phyloP scores from a whole-genome alignment of 2,113 vertebrate genomes.

The Eulemur macaco region DNA sequence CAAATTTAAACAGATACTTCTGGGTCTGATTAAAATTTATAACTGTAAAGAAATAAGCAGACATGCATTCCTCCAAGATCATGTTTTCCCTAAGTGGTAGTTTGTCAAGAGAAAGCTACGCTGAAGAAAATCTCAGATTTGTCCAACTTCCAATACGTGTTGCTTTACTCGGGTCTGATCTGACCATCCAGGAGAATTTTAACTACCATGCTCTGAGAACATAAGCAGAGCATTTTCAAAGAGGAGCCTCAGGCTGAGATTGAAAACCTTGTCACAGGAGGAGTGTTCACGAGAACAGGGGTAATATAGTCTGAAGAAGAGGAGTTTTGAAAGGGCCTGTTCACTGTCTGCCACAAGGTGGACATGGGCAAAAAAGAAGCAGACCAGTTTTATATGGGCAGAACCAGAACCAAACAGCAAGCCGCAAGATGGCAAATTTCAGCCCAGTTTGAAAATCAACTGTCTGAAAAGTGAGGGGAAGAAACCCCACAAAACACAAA shows the following conservation, averaged over 20 bases:
- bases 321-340: not conserved
- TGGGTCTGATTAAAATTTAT: not conserved
- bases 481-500: not conserved
- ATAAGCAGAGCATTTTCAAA: not conserved
- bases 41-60: not conserved
- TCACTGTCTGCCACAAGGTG: not conserved
- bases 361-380: not conserved
- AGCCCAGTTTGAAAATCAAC: not conserved
- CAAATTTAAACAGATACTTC: not conserved
- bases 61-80: constrained; percentile 21
- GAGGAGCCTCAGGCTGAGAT: not conserved
- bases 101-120: not conserved
- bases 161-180: not conserved
- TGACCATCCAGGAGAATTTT: not conserved
- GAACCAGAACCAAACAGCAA: not conserved
- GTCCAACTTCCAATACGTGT: not conserved
- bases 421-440: not conserved
- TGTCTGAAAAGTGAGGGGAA: not conserved
- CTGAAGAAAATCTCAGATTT: not conserved
- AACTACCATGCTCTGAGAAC: not conserved
- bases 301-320: not conserved
- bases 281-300: not conserved
- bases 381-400: not conserved
- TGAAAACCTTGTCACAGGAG: not conserved
- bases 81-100: not conserved